Percentiles rank a stretch among this genome's conserved stretches.
Conservation (phyloP, 2,888 invertebrate genomes). For the Theodoxus fluviatilis region DNA sequence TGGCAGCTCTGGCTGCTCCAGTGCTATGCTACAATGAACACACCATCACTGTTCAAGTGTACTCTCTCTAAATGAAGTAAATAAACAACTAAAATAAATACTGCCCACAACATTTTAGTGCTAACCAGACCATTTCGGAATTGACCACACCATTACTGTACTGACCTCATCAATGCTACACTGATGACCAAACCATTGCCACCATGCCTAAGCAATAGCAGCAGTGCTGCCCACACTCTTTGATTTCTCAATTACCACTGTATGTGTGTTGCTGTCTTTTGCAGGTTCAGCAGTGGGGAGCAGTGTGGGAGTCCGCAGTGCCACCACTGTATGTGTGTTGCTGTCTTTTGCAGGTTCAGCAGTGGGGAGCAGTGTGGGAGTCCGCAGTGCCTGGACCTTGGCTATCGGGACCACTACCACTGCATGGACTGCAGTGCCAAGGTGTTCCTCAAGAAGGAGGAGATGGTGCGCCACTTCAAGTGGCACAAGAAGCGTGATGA, state of each 20-base stretch:
- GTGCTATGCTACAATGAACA: no score
- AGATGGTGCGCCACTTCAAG: conserved; percentile 98
- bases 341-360: conserved; percentile 68
- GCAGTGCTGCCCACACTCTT: neutral
- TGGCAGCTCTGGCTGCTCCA: no score
- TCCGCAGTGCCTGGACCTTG: conserved; percentile 84
- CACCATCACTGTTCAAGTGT: no score
- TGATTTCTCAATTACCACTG: neutral
- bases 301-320: conserved; percentile 87
- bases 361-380: conserved; percentile 85
- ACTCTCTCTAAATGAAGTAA: no score
- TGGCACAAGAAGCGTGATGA: conserved; percentile 99
- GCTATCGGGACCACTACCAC: conserved; percentile 94
- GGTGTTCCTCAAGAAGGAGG: conserved; percentile 97
- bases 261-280: neutral
- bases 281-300: conserved; percentile 75
- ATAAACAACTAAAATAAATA: no score
- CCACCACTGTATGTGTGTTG: conserved; percentile 65
- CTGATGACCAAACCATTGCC: no score
- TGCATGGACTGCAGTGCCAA: conserved; percentile 77
- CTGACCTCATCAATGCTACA: no score
- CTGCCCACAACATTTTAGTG: no score
- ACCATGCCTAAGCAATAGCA: no score
- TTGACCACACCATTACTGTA: no score
- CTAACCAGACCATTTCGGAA: no score